A percentile compares a stretch with the other conserved stretches of the same genome.
These are phyloP conservation scores for Bergia sp. DNA, from an alignment of 92 coral and sea anemone species.

Conservation along the genomic window DNA sequence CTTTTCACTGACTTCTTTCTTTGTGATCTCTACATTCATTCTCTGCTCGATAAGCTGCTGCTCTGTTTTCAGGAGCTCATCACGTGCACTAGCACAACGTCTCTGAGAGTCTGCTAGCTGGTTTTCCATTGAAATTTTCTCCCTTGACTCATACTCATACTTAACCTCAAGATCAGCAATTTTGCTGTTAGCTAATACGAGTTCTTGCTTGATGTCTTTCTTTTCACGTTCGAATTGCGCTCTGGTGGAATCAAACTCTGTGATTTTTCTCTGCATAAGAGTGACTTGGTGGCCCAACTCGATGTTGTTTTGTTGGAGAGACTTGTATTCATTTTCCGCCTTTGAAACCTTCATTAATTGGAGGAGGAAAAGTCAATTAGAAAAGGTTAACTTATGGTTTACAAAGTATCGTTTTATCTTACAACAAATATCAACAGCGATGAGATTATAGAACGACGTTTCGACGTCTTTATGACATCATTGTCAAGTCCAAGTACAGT, in stretches of 20 bases:
- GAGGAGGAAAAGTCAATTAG: background rate
- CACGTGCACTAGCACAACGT: slow-evolving; percentile 64
- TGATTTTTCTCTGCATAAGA: slow-evolving; percentile 56
- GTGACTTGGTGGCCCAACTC: slow-evolving; percentile 69
- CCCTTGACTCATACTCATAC: slow-evolving; percentile 78
- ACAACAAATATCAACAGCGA: too few species aligned
- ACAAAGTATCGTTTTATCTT: background rate
- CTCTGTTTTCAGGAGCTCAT: slow-evolving; percentile 68
- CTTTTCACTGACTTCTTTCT: slow-evolving; percentile 74
- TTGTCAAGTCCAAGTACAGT: too few species aligned
- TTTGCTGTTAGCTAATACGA: slow-evolving; percentile 58
- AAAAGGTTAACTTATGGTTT: background rate
- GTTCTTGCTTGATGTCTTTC: slow-evolving; percentile 63
- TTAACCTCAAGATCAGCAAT: slow-evolving; percentile 84
- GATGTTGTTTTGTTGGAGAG: slow-evolving; percentile 67
- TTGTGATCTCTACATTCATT: slow-evolving; percentile 61
- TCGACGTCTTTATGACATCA: too few species aligned
- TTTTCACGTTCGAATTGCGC: slow-evolving; percentile 66
- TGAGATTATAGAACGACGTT: too few species aligned
- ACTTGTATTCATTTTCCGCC: slow-evolving; percentile 63
- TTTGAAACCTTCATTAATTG: slow-evolving; percentile 22
- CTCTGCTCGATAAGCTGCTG: slow-evolving; percentile 73
- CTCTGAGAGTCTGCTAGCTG: slow-evolving; percentile 72
- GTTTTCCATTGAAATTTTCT: slow-evolving; percentile 64
- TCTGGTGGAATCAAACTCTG: slow-evolving; percentile 55